Base-by-base conservation (phyloP, 2,113 vertebrate genomes). In the Poeciliopsis turrubarensis region DNA sequence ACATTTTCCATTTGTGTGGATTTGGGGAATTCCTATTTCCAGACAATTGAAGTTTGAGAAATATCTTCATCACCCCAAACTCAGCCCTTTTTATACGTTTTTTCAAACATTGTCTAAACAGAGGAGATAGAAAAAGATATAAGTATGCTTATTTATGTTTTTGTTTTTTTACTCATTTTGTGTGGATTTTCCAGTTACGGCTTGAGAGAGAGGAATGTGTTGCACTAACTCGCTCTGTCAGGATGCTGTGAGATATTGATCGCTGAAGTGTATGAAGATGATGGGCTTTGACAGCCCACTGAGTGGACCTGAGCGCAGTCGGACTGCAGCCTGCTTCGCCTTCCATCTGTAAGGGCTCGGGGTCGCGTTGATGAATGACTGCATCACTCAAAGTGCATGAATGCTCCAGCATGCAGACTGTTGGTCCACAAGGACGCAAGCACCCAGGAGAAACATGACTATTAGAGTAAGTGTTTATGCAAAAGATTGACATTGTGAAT, bases 241-340 rank as follows among this genome's bases (percentile, higher is more conserved):
- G 82, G 82, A 89, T 86, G 91, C 82, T 87, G 81, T 80, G 78
- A 85, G 81, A 71, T 94, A 94, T 95, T 87, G 94, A 95, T 95
- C 71, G 80, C 82, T 87, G 73, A 75, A 90, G 87, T 89, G 90
- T 85, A 77, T 94, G 93, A 94, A 27, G 78, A 74, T 94, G 94
- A 95, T 93, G 73, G 54, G 87, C 72, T 93, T 87, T 93, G 94
- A 95, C 94, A 93, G 91, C 73, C 72, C 30, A 70, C 83, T 73
- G 87, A 70, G 69, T 66, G 73, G 85, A 89, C 84, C 77, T 79
- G 77, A 84, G 87, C 86, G 80, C 80, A 89, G 91, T 88, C 86
- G 84, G 89, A 80, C 84, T 83, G 77, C 86, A 86, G 87, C 65
- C 69, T 76, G 61, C 82, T 78, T 81, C 30, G 39, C 67, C 70